Evolutionary conservation across 1,140 invertebrate species (phyloP).

Genomic region (Zophobas morio): DNA sequence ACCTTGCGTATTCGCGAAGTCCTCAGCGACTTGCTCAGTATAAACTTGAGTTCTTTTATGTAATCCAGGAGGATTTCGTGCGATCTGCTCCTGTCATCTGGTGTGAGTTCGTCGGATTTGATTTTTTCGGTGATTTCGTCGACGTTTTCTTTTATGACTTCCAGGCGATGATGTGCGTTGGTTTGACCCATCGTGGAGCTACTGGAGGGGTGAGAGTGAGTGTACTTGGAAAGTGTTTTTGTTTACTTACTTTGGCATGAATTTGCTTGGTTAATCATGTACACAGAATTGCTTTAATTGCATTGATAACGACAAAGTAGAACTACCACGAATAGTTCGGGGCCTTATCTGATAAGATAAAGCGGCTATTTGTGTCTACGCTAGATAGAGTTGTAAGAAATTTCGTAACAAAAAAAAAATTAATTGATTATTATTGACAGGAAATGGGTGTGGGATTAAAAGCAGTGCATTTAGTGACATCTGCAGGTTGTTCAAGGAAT

Average conservation of each 20-base stretch:
- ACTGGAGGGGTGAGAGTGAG: neutral
- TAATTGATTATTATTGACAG: too few relatives aligned
- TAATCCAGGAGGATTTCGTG: conserved; percentile 16
- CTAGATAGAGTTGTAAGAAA: too few relatives aligned
- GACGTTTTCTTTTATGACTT: conserved; percentile 1
- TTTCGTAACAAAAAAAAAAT: too few relatives aligned
- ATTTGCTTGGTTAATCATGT: neutral
- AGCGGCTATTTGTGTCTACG: too few relatives aligned
- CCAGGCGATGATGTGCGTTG: neutral
- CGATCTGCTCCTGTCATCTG: neutral
- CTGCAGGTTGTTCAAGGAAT: too few relatives aligned
- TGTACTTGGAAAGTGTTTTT: neutral
- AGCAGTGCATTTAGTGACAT: too few relatives aligned
- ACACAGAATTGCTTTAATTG: neutral
- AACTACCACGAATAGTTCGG: too few relatives aligned
- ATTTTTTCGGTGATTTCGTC: neutral
- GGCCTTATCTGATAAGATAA: too few relatives aligned
- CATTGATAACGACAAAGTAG: too few relatives aligned
- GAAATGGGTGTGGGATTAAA: too few relatives aligned
- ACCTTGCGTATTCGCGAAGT: conserved; percentile 1
- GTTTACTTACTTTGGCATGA: neutral
- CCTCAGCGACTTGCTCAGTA: neutral
- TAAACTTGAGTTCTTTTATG: conserved; percentile 1
- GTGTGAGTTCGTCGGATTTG: neutral
- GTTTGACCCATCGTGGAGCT: conserved; percentile 18